Conservation (phyloP, 1,140 invertebrate genomes). For the Trichomalopsis sarcophagae region DNA sequence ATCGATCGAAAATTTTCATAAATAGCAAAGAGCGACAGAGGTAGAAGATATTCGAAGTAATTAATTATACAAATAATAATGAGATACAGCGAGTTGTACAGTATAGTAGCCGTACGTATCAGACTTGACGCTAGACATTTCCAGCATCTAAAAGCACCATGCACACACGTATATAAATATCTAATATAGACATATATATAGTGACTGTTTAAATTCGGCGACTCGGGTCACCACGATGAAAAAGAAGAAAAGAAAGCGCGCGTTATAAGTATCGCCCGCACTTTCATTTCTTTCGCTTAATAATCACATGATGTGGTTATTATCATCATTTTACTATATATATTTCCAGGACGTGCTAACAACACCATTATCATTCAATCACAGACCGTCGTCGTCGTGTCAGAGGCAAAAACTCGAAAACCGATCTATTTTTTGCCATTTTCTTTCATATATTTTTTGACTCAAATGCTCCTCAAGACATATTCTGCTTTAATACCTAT, state of each 20-base stretch:
- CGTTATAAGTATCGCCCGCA: no score
- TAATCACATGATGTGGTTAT: not conserved
- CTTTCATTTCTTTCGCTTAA: not conserved
- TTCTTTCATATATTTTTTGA: not conserved
- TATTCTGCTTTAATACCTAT: not conserved
- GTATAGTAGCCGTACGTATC: slow-evolving; percentile 54
- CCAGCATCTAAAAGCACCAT: slow-evolving; percentile 69
- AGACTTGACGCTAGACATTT: slow-evolving; percentile 64
- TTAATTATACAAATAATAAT: slow-evolving; percentile 52
- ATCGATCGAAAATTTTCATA: not conserved
- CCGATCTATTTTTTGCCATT: not conserved
- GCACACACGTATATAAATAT: slow-evolving; percentile 65
- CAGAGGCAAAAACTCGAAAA: slow-evolving; percentile 51
- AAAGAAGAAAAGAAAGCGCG: slow-evolving; percentile 17
- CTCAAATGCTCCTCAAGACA: not conserved
- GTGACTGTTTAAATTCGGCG: slow-evolving; percentile 54
- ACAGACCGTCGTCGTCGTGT: slow-evolving; percentile 62
- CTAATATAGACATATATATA: slow-evolving; percentile 55
- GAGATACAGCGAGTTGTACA: slow-evolving; percentile 50
- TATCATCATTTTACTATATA: not conserved
- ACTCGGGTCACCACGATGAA: slow-evolving; percentile 65
- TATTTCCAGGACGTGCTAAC: slow-evolving; percentile 67
- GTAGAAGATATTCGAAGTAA: slow-evolving; percentile 56
- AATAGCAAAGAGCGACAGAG: slow-evolving; percentile 57
- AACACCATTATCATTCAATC: slow-evolving; percentile 62